A percentile compares a stretch with the other conserved stretches of the same genome.
These are phyloP conservation scores for Neoarius graeffei DNA, from an alignment of 2,113 vertebrate genomes.

Conservation along the genomic window DNA sequence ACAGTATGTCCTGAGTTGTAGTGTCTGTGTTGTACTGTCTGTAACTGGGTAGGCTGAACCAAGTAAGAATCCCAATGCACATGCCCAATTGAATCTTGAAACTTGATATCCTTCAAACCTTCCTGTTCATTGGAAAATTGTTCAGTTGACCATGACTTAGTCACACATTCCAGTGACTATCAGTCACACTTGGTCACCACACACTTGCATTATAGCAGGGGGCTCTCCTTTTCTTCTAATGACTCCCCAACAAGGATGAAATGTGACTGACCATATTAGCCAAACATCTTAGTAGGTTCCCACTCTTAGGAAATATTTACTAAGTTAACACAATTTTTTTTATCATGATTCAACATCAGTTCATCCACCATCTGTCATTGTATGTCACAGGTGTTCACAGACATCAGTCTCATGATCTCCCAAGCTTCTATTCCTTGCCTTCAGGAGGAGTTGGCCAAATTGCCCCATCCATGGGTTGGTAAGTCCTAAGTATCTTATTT, in stretches of 20 bases:
- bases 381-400: slow-evolving; percentile 83
- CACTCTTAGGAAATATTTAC: slow-evolving; percentile 58
- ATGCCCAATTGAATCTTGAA: background rate
- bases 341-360: background rate
- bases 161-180: background rate
- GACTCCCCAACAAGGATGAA: background rate
- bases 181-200: background rate
- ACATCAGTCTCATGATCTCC: slow-evolving; percentile 90
- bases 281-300: slow-evolving; percentile 65
- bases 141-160: background rate
- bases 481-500: slow-evolving; percentile 68
- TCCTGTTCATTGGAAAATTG: background rate
- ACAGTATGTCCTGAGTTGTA: too few species aligned
- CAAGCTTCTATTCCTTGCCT: slow-evolving; percentile 91
- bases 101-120: background rate
- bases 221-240: background rate
- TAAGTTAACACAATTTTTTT: background rate
- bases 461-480: slow-evolving; percentile 95
- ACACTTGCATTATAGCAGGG: background rate
- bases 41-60: background rate
- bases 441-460: slow-evolving; percentile 91
- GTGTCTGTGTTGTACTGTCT: too few species aligned
- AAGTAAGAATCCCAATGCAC: background rate
- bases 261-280: slow-evolving; percentile 28
- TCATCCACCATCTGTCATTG: background rate